Conservation (phyloP, 2,888 invertebrate genomes). For the Andrena trimmerana region DNA sequence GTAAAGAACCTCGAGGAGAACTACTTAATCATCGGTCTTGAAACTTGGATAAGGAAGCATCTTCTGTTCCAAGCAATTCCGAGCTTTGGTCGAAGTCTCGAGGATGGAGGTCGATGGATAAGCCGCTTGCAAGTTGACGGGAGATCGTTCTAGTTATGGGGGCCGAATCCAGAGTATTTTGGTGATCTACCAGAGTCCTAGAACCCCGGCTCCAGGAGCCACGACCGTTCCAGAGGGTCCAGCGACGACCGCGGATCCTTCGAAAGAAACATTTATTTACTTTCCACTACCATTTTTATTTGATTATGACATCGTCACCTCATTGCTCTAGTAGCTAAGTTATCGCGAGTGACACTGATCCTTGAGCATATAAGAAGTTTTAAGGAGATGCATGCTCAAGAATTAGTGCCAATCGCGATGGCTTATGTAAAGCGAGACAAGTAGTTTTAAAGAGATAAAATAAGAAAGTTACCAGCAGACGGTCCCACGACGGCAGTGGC, state of each 20-base stretch:
- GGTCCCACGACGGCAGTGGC: conserved; percentile 66
- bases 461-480: conserved; percentile 61
- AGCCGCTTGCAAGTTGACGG: conserved; percentile 32
- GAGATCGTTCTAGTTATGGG: conserved; percentile 49
- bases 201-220: conserved; percentile 56
- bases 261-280: conserved; percentile 7
- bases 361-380: too few relatives aligned
- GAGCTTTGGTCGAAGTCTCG: conserved; percentile 28
- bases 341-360: too few relatives aligned
- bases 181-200: conserved; percentile 46
- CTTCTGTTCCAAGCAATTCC: conserved; percentile 12
- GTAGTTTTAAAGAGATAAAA: not conserved
- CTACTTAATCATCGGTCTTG: not conserved
- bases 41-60: not conserved
- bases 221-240: conserved; percentile 74
- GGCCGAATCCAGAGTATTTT: not conserved
- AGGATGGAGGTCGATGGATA: conserved; percentile 8
- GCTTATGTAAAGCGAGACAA: not conserved
- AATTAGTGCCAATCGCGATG: too few relatives aligned
- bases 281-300: not conserved
- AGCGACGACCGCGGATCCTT: conserved; percentile 70
- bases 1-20: conserved; percentile 2
- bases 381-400: too few relatives aligned
- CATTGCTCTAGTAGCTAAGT: too few relatives aligned
- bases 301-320: too few relatives aligned